Base-by-base conservation (phyloP, 2,113 vertebrate species). In the Lynx canadensis region DNA sequence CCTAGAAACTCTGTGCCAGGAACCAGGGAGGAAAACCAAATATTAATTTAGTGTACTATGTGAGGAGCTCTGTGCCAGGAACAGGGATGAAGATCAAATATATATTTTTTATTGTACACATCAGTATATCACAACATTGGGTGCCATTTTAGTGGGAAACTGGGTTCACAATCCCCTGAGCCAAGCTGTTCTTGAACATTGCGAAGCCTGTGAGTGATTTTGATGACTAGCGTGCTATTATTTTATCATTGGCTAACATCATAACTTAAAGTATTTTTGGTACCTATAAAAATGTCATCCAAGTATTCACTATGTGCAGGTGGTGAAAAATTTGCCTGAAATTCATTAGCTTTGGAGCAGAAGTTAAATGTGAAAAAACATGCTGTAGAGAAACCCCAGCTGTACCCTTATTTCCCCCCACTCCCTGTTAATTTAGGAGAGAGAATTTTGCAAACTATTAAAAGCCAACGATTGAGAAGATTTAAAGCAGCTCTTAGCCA, bases 211-310 rank as follows among this genome's bases (percentile, higher is more conserved):
- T 25, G 86, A 41, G 18, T 38, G 48, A 88, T 84, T 73, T 80
- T 55, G 60, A 91, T 68, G 69, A 78, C 38, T 50, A 13, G 1
- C 5, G 18, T 15, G 29, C 60, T 82, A 16, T 88, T 82, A 83
- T 88, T 93, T 91, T 93, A 90, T 97, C 55, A 92, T 63, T 82
- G 3, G 21, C 76, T 95, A 52, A 48, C 82, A 60, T 60, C 87
- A 36, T 80, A 66, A 93, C 86, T 89, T 80, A 86, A 96, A 95
- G 33, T 84, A 91, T 93, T 91, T 95, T 41, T 21, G 45, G 86
- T 84, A 38, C 82, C 55, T 38, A 84, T 68, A 69, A 92, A 94
- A 91, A 92, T 92, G 50, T 69, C 57, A 89, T 84, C 71, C 65
- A 63, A 68, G 69, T 79, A 52, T 27, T 88, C 81, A 55, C 81